These are phyloP conservation scores for Spilogale gracilis DNA, from an alignment of 2,113 vertebrate genomes.

Conservation along the genomic window DNA sequence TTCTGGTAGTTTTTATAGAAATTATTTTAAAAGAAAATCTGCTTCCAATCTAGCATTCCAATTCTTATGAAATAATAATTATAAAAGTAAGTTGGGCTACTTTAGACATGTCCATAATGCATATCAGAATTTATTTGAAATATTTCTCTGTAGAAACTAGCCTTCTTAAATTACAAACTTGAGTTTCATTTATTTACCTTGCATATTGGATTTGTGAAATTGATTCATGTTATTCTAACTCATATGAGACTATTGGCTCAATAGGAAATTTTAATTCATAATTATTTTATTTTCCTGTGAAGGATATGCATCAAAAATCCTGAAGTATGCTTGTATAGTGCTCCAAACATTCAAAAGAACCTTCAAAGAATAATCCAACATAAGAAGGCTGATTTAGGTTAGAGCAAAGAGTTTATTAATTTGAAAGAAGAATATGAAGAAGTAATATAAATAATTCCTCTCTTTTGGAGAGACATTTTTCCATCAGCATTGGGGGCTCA, in stretches of 20 bases:
- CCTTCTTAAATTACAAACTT: neutral
- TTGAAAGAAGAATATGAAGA: neutral
- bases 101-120: neutral
- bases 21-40: neutral
- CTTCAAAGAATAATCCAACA: neutral
- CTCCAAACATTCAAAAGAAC: neutral
- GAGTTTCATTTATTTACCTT: neutral
- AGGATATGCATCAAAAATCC: neutral
- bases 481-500: neutral
- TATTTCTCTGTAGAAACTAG: neutral
- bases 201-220: neutral
- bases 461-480: neutral
- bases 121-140: neutral
- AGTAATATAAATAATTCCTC: neutral
- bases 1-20: neutral
- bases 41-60: neutral
- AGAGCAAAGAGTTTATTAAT: neutral
- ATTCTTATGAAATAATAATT: neutral
- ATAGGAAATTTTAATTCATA: constrained; percentile 18
- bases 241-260: neutral
- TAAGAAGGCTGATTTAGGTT: neutral
- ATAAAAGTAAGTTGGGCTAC: neutral
- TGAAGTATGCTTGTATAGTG: neutral
- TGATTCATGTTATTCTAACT: neutral
- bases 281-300: constrained; percentile 50